These are phyloP conservation scores for Pandion haliaetus DNA, from an alignment of 2,113 vertebrate species.

Conservation along the genomic window DNA sequence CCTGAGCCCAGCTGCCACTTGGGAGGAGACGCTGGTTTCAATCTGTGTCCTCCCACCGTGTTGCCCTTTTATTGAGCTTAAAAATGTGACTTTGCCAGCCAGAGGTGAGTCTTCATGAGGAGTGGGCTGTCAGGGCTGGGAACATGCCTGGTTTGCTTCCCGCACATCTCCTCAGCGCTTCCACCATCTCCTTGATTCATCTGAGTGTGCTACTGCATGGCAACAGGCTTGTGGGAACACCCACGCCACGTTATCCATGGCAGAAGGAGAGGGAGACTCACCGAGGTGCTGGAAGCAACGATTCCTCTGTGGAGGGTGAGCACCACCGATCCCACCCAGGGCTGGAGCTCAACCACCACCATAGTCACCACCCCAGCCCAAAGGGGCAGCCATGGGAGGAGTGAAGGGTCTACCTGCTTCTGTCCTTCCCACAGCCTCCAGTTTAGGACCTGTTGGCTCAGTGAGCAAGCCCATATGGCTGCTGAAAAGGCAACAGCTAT, in stretches of 20 bases:
- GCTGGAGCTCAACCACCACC: background rate
- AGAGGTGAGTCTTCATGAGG: background rate
- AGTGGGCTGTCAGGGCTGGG: background rate
- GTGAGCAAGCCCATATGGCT: background rate
- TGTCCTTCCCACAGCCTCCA: background rate
- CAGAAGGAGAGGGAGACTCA: background rate
- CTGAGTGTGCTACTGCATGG: background rate
- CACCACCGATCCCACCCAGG: accelerated
- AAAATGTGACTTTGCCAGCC: background rate
- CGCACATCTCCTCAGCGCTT: background rate
- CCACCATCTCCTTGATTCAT: background rate
- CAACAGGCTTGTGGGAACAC: background rate
- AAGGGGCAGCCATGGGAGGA: background rate
- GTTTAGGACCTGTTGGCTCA: background rate
- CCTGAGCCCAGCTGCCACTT: background rate
- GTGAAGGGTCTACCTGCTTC: background rate
- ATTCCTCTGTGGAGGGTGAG: background rate
- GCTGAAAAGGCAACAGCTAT: background rate
- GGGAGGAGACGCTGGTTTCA: background rate
- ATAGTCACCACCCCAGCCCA: background rate
- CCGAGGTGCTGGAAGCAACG: background rate
- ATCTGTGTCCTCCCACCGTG: background rate
- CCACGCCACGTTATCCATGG: accelerated
- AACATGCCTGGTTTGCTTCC: background rate
- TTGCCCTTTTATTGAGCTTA: background rate